Conservation (phyloP, 1,140 invertebrate species). For the Ceratoteleas bidentatus region DNA sequence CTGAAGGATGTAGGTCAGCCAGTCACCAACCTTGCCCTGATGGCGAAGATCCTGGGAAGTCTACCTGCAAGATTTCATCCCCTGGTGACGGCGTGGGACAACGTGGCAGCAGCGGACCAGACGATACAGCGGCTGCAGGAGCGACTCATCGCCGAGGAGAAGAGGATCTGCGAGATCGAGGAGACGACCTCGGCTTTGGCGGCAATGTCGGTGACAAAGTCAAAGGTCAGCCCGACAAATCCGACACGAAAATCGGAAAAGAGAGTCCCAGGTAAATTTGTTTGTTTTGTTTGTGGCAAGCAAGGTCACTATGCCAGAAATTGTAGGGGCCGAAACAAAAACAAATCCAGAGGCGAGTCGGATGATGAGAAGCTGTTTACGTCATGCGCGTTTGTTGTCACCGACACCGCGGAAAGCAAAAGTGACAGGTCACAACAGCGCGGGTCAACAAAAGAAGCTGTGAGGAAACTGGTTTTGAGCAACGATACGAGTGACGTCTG, state of each 20-base stretch:
- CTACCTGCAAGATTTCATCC: too few species aligned
- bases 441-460: background rate
- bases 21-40: too few species aligned
- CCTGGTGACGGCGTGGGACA: too few species aligned
- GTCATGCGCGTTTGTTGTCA: conserved; percentile 15
- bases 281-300: conserved; percentile 7
- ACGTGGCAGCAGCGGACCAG: too few species aligned
- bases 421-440: background rate
- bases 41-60: too few species aligned
- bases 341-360: background rate
- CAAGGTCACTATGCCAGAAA: conserved; percentile 7
- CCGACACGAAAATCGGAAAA: too few species aligned
- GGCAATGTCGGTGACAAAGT: background rate
- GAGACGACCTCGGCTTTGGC: background rate
- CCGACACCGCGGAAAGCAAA: conserved; percentile 2
- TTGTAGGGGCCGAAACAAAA: conserved; percentile 3
- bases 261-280: background rate
- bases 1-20: too few species aligned
- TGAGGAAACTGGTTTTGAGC: background rate
- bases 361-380: background rate
- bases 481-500: conserved; percentile 23
- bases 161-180: background rate
- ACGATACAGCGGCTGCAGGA: too few species aligned
- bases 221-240: background rate
- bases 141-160: conserved; percentile 8